Evolutionary conservation across 2,113 vertebrate genomes (phyloP).

Genomic region (Trogon melanurus): DNA sequence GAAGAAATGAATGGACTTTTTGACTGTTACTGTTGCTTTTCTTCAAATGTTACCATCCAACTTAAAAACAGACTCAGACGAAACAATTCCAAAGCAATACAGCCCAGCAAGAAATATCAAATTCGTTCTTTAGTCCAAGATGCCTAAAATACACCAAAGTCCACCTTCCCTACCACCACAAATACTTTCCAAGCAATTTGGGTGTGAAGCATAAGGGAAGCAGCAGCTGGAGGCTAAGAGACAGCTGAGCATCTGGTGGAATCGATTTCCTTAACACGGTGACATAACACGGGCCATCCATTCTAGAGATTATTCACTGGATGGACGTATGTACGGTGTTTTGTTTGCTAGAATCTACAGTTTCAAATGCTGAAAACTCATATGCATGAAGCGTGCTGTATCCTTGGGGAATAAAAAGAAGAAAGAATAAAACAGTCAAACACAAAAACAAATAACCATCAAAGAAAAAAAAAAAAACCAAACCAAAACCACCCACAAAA

Average conservation of each 20-base stretch:
- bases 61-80: constrained; percentile 21
- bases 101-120: constrained; percentile 19
- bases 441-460: too few species aligned
- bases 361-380: not conserved
- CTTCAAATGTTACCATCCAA: not conserved
- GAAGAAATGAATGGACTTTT: not conserved
- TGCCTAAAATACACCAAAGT: constrained; percentile 37
- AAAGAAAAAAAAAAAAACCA: not conserved
- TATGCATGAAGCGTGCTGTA: not conserved
- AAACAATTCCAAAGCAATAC: constrained; percentile 20
- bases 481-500: too few species aligned
- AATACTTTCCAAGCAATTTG: constrained; percentile 59
- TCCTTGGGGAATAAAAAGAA: not conserved
- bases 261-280: not conserved
- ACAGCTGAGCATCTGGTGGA: constrained; percentile 48
- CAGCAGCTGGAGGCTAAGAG: constrained; percentile 53
- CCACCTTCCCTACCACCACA: constrained; percentile 31
- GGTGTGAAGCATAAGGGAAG: not conserved
- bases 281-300: constrained; percentile 29
- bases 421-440: too few species aligned
- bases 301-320: not conserved
- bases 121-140: not conserved
- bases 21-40: not conserved
- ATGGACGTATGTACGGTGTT: not conserved
- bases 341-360: not conserved